Percentiles rank a stretch among this genome's conserved stretches.
phyloP scores from a whole-genome alignment of 2,113 vertebrate species.

The Zosterops lateralis region DNA sequence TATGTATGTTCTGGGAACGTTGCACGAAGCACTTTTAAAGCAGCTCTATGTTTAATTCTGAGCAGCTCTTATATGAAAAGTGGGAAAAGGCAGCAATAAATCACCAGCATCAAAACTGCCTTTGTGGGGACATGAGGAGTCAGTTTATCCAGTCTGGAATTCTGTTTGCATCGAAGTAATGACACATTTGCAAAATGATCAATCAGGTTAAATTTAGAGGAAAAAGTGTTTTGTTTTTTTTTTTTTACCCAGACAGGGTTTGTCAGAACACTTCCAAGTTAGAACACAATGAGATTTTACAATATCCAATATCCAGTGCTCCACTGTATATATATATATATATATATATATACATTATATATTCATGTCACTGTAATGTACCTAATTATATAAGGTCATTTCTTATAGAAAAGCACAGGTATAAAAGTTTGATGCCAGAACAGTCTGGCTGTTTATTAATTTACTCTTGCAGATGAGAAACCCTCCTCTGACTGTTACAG shows the following conservation, averaged over 20 bases:
- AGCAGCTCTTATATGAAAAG: background rate
- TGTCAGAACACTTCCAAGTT: conserved; percentile 5
- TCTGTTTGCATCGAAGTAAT: background rate
- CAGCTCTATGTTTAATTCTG: background rate
- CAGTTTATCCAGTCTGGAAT: background rate
- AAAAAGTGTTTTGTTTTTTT: background rate
- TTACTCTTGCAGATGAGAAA: conserved; percentile 50
- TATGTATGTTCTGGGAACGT: background rate
- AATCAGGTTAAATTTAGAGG: conserved; percentile 12
- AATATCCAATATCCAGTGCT: conserved; percentile 36
- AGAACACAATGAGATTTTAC: conserved; percentile 22
- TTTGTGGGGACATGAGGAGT: background rate
- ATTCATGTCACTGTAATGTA: conserved; percentile 31
- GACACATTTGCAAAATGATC: background rate
- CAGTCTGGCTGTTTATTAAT: conserved; percentile 66
- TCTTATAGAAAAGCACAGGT: conserved; percentile 59
- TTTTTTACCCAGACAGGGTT: conserved; percentile 34
- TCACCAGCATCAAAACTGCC: background rate
- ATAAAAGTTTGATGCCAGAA: conserved; percentile 63
- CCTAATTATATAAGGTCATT: conserved; percentile 51
- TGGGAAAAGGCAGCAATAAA: background rate
- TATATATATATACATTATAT: conserved; percentile 21
- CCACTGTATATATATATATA: background rate
- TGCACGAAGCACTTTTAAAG: background rate
- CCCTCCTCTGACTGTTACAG: background rate